Percentiles rank a stretch among this genome's conserved stretches.
These are phyloP conservation scores for Coranthus polyacanthus DNA, from an alignment of 2,797 vertebrate species.

Conservation along the genomic window DNA sequence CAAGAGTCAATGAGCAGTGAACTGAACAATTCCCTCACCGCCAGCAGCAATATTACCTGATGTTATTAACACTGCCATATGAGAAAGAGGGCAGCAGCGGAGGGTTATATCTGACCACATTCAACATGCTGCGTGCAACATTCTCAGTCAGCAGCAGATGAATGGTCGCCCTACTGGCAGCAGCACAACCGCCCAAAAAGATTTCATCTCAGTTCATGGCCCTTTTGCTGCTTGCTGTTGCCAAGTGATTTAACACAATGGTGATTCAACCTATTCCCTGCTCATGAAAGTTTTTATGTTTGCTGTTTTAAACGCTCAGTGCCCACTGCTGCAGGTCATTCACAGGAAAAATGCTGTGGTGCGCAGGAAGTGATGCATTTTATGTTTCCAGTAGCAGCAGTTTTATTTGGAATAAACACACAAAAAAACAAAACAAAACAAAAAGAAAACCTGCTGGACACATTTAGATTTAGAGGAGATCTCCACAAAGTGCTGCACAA, in stretches of 20 bases:
- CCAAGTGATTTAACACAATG: conserved; percentile 53
- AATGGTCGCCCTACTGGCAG: conserved; percentile 16
- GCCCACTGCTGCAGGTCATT: conserved; percentile 29
- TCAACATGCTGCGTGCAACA: conserved; percentile 12
- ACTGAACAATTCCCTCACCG: not conserved
- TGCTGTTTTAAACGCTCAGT: conserved; percentile 41
- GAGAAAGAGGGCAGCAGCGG: conserved; percentile 11
- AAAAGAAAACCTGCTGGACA: not conserved
- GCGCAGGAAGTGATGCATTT: conserved; percentile 36
- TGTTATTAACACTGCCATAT: conserved; percentile 5
- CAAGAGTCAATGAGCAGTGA: conserved; percentile 22
- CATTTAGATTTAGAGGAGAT: conserved; percentile 9
- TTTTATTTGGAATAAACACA: conserved; percentile 42
- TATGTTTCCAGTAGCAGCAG: conserved; percentile 16
- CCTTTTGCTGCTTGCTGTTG: conserved; percentile 23
- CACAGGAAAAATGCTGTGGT: conserved; percentile 8
- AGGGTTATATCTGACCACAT: conserved; percentile 11
- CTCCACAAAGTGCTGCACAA: not conserved
- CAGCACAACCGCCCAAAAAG: conserved; percentile 28
- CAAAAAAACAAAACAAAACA: not conserved
- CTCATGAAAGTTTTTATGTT: conserved; percentile 44
- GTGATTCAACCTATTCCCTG: conserved; percentile 35
- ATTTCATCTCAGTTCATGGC: conserved; percentile 29
- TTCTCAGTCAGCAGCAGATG: conserved; percentile 11
- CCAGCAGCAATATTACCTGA: conserved; percentile 15